Evolutionary conservation across 1,140 invertebrate species (phyloP).

Genomic region (Drosophila kohkoa): DNA sequence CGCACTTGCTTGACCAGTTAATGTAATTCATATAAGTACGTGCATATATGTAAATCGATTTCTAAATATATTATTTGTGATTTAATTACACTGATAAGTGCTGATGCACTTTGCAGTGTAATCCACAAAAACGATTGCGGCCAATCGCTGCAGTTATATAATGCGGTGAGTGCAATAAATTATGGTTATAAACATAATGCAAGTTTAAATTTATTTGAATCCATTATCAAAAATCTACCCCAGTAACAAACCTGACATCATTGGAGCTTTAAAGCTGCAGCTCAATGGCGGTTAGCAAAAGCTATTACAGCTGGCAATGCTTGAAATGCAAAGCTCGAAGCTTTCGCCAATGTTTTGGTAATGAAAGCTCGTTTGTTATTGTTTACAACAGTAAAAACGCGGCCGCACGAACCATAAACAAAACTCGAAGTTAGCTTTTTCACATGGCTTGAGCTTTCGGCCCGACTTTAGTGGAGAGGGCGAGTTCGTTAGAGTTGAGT

Average conservation of each 20-base stretch:
- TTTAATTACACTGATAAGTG: constrained; percentile 8
- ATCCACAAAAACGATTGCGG: background rate
- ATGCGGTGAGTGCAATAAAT: background rate
- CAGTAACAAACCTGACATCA: constrained; percentile 1
- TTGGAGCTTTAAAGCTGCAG: constrained; percentile 4
- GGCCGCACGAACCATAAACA: background rate
- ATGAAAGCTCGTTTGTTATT: constrained; percentile 43
- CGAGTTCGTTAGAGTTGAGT: constrained; percentile 36
- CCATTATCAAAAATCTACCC: constrained; percentile 2
- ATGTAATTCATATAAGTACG: background rate
- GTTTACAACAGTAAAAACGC: constrained; percentile 19
- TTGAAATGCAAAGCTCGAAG: constrained; percentile 6
- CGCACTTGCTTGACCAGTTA: constrained; percentile 8
- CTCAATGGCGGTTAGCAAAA: constrained; percentile 17
- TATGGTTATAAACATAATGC: background rate
- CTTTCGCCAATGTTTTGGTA: constrained; percentile 1
- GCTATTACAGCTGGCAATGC: constrained; percentile 33
- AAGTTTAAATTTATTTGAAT: background rate
- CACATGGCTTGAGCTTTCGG: background rate
- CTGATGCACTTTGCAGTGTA: background rate
- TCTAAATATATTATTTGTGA: constrained; percentile 3
- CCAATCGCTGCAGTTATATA: background rate
- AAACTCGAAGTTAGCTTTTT: background rate
- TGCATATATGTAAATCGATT: background rate
- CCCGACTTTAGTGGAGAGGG: background rate